Evolutionary conservation across 37 sponge, comb jelly and placozoan species (phyloP).

Genomic region (Geodia barretti): DNA sequence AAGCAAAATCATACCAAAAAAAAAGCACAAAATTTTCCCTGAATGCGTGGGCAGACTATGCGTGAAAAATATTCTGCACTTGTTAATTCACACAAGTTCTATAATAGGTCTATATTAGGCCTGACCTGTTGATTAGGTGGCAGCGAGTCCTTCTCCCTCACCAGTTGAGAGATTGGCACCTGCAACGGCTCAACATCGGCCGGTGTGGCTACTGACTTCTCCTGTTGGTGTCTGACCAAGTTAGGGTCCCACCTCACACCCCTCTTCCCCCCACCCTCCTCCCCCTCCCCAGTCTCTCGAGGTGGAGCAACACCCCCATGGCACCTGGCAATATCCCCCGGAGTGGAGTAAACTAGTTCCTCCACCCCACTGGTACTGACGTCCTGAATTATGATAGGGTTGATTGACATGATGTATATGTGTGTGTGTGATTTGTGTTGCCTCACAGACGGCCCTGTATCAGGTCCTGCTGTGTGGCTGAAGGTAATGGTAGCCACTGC

Average conservation of each 20-base stretch:
- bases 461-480: not conserved
- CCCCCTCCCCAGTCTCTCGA: not conserved
- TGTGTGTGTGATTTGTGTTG: not conserved
- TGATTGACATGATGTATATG: not conserved
- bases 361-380: no score
- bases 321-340: slow-evolving; percentile 28
- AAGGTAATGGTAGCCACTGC: slow-evolving; percentile 1
- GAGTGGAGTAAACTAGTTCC: not conserved
- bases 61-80: no score
- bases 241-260: slow-evolving; percentile 34
- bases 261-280: not conserved
- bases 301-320: not conserved
- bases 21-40: no score
- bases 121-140: not conserved
- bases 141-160: no score
- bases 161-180: no score
- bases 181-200: no score
- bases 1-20: not conserved
- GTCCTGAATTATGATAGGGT: not conserved
- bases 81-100: no score
- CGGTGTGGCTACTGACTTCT: not conserved
- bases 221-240: slow-evolving; percentile 5
- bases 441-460: not conserved
- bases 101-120: no score
- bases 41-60: no score